Evolutionary conservation across 2,797 vertebrate genomes (phyloP).

Genomic region (Pelodytes ibericus): DNA sequence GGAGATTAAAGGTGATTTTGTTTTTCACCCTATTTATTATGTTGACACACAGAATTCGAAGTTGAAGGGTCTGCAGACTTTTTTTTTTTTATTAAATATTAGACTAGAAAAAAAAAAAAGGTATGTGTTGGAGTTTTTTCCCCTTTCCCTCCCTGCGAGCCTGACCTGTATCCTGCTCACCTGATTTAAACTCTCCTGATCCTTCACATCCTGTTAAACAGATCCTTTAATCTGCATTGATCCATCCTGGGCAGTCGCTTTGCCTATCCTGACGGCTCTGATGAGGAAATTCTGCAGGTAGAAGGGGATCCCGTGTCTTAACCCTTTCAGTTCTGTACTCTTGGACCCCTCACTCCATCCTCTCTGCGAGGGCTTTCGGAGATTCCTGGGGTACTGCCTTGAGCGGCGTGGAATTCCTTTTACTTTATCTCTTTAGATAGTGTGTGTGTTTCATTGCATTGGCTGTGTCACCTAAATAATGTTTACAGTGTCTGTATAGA

Average conservation of each 20-base stretch:
- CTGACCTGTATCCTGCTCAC: background rate
- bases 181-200: slow-evolving; percentile 9
- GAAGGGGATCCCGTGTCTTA: background rate
- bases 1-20: background rate
- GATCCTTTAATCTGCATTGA: background rate
- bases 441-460: too few relatives aligned
- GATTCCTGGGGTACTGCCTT: too few relatives aligned
- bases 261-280: background rate
- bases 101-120: slow-evolving; percentile 11
- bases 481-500: too few relatives aligned
- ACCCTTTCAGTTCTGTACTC: too few relatives aligned
- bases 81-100: slow-evolving; percentile 52
- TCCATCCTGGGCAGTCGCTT: background rate
- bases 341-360: too few relatives aligned
- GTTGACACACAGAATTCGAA: background rate
- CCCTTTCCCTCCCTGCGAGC: too few relatives aligned
- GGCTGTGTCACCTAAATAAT: too few relatives aligned
- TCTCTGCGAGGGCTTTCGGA: too few relatives aligned
- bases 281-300: too few relatives aligned
- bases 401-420: too few relatives aligned
- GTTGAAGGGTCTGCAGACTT: background rate
- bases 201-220: slow-evolving; percentile 22
- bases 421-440: too few relatives aligned
- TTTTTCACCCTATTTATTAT: slow-evolving; percentile 39
- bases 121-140: background rate